Conservation (phyloP, 2,888 invertebrate species). For the Kuschelorhynchus macadamiae region DNA sequence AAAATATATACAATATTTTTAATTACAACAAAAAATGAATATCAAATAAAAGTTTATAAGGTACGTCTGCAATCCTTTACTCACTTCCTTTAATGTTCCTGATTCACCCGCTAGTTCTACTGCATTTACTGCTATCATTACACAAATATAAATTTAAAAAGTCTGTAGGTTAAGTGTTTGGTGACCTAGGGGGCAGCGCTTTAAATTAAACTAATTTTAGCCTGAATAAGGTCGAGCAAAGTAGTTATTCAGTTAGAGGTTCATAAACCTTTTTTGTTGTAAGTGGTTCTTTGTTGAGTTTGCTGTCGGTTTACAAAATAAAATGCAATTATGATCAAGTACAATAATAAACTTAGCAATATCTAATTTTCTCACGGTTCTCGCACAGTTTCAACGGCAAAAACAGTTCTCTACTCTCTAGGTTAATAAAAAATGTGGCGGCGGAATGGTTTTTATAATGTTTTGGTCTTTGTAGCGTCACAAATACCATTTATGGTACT, state of each 20-base stretch:
- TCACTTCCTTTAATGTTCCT: too few species aligned
- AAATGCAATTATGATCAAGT: not conserved
- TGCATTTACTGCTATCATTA: not conserved
- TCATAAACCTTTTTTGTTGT: not conserved
- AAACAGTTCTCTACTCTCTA: slow-evolving; percentile 28
- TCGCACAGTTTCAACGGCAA: not conserved
- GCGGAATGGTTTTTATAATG: slow-evolving; percentile 13
- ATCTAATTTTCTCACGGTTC: slow-evolving; percentile 21
- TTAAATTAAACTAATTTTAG: slow-evolving; percentile 19
- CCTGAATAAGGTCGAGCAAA: slow-evolving; percentile 21
- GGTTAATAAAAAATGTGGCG: slow-evolving; percentile 26
- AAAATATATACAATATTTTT: too few species aligned
- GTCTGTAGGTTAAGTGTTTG: slow-evolving; percentile 25
- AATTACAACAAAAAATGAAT: too few species aligned
- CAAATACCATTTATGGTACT: slow-evolving; percentile 25
- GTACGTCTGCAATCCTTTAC: too few species aligned
- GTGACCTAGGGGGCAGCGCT: slow-evolving; percentile 22
- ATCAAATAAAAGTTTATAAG: too few species aligned
- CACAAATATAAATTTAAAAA: slow-evolving; percentile 11
- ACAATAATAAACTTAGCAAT: not conserved
- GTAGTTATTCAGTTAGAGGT: slow-evolving; percentile 16
- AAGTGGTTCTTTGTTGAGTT: not conserved
- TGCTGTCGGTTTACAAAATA: not conserved
- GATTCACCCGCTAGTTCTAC: too few species aligned
- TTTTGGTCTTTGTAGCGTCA: slow-evolving; percentile 19